phyloP scores from a whole-genome alignment of 2,797 vertebrate genomes.

The Myripristis jacobus region DNA sequence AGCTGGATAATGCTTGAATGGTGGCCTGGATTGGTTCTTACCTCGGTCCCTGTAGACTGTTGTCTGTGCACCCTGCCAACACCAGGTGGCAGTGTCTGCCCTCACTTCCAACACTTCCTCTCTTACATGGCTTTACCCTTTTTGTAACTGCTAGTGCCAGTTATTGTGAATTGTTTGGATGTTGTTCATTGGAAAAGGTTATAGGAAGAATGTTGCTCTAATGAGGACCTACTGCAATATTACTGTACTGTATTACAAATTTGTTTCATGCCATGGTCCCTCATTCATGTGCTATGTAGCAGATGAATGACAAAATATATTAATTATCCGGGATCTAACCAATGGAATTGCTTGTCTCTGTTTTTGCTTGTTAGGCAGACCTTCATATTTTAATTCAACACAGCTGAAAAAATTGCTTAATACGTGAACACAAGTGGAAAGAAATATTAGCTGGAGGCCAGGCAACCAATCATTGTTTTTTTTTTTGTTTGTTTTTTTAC shows the following conservation, averaged over 20 bases:
- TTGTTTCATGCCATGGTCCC: background rate
- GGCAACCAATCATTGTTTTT: slow-evolving; percentile 3
- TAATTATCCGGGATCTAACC: too few relatives aligned
- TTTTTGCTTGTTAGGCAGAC: slow-evolving; percentile 11
- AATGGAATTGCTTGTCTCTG: slow-evolving; percentile 22
- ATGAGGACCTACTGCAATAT: too few relatives aligned
- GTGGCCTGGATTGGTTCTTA: slow-evolving; percentile 21
- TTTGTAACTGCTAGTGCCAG: slow-evolving; percentile 22
- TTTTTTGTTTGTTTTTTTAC: background rate
- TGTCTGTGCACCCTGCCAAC: slow-evolving; percentile 14
- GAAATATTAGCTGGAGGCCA: slow-evolving; percentile 11
- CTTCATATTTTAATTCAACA: slow-evolving; percentile 9
- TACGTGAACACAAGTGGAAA: background rate
- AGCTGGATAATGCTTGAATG: slow-evolving; percentile 28
- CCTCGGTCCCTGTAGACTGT: background rate
- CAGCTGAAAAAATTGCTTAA: background rate
- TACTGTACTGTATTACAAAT: too few relatives aligned
- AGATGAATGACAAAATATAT: too few relatives aligned
- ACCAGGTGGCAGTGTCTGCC: slow-evolving; percentile 76
- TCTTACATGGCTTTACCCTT: slow-evolving; percentile 4
- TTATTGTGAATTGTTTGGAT: slow-evolving; percentile 12
- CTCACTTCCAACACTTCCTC: slow-evolving; percentile 36
- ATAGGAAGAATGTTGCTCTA: too few relatives aligned
- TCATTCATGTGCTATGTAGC: too few relatives aligned
- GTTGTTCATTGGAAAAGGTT: too few relatives aligned